Conservation (phyloP, 2,797 vertebrate species). For the Myotis daubentonii region DNA sequence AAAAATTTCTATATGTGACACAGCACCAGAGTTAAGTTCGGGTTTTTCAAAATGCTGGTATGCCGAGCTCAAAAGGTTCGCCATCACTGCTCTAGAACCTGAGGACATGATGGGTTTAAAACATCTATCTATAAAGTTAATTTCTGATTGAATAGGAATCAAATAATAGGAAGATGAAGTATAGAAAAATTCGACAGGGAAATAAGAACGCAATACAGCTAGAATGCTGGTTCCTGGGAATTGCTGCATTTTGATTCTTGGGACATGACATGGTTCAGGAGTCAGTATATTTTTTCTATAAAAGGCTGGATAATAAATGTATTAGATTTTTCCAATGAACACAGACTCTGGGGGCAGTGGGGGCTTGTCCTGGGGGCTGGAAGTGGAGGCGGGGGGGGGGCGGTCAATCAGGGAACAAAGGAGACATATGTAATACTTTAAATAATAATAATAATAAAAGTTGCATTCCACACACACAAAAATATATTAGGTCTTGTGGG, state of each 20-base stretch:
- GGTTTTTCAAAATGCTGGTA: too few species aligned
- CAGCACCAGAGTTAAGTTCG: too few species aligned
- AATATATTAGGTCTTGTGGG: not conserved
- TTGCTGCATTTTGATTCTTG: not conserved
- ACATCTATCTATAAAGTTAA: conserved; percentile 20
- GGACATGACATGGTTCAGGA: rapidly evolving
- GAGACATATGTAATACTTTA: too few species aligned
- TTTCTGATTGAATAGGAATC: not conserved
- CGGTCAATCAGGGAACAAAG: too few species aligned
- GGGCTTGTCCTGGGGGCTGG: too few species aligned
- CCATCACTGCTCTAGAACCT: conserved; percentile 17
- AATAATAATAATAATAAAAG: too few species aligned
- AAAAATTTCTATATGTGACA: too few species aligned
- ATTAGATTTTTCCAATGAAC: not conserved
- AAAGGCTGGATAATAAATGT: not conserved
- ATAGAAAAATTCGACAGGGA: not conserved
- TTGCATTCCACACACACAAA: not conserved
- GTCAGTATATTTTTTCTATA: not conserved
- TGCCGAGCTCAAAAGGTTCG: too few species aligned
- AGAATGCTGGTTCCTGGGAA: not conserved
- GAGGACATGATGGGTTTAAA: conserved; percentile 61
- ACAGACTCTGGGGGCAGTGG: too few species aligned
- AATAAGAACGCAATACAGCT: not conserved
- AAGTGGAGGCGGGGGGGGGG: too few species aligned
- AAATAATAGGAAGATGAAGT: not conserved